Evolutionary conservation across 2,797 vertebrate genomes (phyloP).

Genomic region (Phyllotis vaccarum): DNA sequence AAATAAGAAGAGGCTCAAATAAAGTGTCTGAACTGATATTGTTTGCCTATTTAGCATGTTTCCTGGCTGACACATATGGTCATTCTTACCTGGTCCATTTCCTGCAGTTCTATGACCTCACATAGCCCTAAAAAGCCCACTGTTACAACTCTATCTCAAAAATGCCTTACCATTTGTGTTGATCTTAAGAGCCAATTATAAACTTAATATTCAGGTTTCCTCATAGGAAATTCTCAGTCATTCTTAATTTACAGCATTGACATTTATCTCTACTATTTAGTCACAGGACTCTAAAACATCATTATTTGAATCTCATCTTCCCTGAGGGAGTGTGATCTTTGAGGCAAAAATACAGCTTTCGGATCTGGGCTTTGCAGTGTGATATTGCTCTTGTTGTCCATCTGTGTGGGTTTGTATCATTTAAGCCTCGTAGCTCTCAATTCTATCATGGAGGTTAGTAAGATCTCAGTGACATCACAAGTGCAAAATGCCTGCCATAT

Average conservation of each 20-base stretch:
- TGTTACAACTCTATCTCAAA: neutral
- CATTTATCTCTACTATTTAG: neutral
- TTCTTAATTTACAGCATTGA: neutral
- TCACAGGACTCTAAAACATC: neutral
- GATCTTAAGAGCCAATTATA: conserved; percentile 43
- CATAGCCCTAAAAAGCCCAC: neutral
- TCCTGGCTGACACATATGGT: neutral
- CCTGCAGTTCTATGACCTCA: neutral
- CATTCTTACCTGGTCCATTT: neutral
- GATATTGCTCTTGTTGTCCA: neutral
- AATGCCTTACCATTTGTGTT: neutral
- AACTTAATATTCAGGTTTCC: conserved; percentile 51
- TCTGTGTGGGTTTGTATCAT: neutral
- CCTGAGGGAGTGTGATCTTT: neutral
- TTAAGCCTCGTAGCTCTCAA: neutral
- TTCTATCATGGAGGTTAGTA: neutral
- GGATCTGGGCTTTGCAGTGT: neutral
- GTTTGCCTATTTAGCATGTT: neutral
- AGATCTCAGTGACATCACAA: neutral
- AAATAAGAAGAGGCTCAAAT: conserved; percentile 24
- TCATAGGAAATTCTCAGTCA: neutral
- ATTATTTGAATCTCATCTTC: neutral
- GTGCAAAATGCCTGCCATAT: neutral
- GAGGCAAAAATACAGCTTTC: neutral
- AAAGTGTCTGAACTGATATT: neutral